These are phyloP conservation scores for Ceyx melanurus DNA, from an alignment of 2,113 vertebrate species.

Conservation along the genomic window DNA sequence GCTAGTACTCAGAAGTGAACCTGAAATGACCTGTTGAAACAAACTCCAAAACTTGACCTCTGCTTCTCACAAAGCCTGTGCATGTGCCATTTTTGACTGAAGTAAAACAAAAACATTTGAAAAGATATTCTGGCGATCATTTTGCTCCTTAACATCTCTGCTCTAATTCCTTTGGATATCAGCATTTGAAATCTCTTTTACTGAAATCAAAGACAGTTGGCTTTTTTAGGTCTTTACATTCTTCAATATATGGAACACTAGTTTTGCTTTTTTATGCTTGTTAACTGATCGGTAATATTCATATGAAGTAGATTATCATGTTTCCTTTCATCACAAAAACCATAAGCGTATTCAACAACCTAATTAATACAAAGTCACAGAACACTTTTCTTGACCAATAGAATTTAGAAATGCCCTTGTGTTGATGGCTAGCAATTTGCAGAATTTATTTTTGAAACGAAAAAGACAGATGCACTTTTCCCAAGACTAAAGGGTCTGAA, in stretches of 20 bases:
- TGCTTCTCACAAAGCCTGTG: neutral
- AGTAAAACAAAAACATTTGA: neutral
- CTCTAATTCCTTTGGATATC: neutral
- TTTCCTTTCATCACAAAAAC: neutral
- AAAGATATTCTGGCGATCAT: neutral
- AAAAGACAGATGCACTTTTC: constrained; percentile 11
- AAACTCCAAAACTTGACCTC: neutral
- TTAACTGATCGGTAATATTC: neutral
- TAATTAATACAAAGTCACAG: constrained; percentile 51
- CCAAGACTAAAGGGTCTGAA: neutral
- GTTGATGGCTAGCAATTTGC: constrained; percentile 26
- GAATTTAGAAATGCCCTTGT: constrained; percentile 59
- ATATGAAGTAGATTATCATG: neutral
- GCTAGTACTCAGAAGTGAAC: neutral
- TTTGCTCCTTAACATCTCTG: neutral
- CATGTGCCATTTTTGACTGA: neutral
- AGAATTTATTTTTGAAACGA: constrained; percentile 22
- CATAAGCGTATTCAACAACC: neutral
- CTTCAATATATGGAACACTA: neutral
- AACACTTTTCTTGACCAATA: constrained; percentile 29
- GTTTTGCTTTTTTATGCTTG: neutral
- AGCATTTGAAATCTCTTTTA: neutral
- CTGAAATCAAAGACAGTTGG: neutral
- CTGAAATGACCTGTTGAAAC: neutral
- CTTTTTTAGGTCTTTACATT: neutral